Evolutionary conservation across 2,888 invertebrate species (phyloP), one percentile per base, ranked within the genome.

Genomic region (Sphaeridia pumilis): DNA sequence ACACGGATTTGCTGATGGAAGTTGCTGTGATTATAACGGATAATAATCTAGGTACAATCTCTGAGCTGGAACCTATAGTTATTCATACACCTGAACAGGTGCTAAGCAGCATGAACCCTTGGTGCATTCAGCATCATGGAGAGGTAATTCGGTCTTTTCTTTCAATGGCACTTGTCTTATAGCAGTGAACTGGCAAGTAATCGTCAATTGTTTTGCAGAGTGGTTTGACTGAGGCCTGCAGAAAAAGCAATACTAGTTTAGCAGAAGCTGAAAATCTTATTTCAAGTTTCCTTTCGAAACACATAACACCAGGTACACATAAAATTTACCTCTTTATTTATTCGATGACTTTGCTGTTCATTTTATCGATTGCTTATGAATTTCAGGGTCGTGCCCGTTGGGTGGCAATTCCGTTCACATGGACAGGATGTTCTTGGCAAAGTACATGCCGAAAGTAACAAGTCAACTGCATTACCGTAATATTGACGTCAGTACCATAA

Each of bases 21-120:
- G 78, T 93, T 51, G 87, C 90, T 0, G 87, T 89, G 68, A 68
- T 95, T 27, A 76, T 97, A 50, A 95, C 95, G 0, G 88, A 94
- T 68, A 73, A 76, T 12, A 68, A 88, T 49, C 72, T 93, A 17
- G 82, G 87, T 63, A 69, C 87, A 7, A 71, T 88, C 34, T 85
- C 84, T 2, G 79, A 79, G 67, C 83, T 83, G 4, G 85, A 87
- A 0, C 74, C 82, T 65, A 69, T 90, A 42, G 74, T 89, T 1
- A 81, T 97, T 60, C 76, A 88, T 66, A 87, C 90, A 64, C 74
- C 85, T 0, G 78, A 83, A 57, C 70, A 76, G 26, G 71, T 86
- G 27, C 73, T 95, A 54, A 73, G 79, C 43, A 74, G 72, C 43
- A 95, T 97, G 95, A 68, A 78, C 67, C 77, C 80, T 4, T 97